Evolutionary conservation across 2,797 vertebrate genomes (phyloP).

Genomic region (Orientallactaga sibirica): DNA sequence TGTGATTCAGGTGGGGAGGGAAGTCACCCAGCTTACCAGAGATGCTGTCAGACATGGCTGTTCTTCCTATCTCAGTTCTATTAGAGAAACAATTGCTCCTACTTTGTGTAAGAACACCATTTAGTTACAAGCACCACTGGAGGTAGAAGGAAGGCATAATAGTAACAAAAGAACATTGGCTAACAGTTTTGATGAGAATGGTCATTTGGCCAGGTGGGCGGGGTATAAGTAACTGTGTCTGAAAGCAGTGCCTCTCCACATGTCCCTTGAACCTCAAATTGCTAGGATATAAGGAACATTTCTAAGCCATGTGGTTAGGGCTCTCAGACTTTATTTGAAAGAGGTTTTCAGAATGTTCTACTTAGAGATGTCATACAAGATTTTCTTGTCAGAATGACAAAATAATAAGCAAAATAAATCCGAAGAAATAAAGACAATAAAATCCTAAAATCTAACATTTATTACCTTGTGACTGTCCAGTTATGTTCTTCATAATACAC

Average conservation of each 20-base stretch:
- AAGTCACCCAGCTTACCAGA: conserved; percentile 62
- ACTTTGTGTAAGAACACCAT: conserved; percentile 71
- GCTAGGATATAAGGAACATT: conserved; percentile 58
- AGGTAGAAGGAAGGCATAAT: conserved; percentile 64
- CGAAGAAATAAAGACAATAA: background rate
- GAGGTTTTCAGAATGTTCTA: conserved; percentile 71
- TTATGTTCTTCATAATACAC: background rate
- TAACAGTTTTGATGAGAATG: conserved; percentile 70
- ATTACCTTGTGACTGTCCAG: conserved; percentile 41
- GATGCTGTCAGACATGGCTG: conserved; percentile 34
- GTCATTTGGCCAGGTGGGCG: conserved; percentile 65
- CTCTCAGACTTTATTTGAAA: conserved; percentile 62
- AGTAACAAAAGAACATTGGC: conserved; percentile 75
- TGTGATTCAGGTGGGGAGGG: conserved; percentile 42
- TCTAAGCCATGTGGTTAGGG: conserved; percentile 49
- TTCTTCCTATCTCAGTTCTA: conserved; percentile 73
- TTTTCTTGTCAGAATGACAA: conserved; percentile 78
- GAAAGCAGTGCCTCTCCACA: conserved; percentile 42
- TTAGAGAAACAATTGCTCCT: conserved; percentile 78
- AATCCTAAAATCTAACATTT: background rate
- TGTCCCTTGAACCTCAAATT: conserved; percentile 68
- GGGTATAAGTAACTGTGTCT: conserved; percentile 63
- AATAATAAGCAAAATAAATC: background rate
- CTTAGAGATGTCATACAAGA: conserved; percentile 75
- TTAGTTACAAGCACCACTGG: conserved; percentile 74